Conservation (phyloP, 1,140 invertebrate species). For the Lasaia peninsularis region DNA sequence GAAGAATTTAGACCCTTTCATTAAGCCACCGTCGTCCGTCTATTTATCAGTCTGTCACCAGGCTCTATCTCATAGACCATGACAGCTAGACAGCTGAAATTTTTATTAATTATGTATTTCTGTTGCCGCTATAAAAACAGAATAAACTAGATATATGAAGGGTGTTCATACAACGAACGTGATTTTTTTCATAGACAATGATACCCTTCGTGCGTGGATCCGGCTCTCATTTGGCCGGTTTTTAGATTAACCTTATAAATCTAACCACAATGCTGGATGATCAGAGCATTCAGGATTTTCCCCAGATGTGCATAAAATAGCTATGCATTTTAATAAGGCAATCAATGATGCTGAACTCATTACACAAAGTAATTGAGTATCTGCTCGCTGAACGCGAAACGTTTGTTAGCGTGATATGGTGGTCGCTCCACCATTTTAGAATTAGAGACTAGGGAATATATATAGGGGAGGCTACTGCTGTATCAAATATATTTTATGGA, state of each 20-base stretch:
- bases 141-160: no score
- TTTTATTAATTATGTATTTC: no score
- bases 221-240: no score
- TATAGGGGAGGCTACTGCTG: neutral
- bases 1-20: no score
- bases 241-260: neutral
- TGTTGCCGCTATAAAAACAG: no score
- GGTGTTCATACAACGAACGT: no score
- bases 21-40: no score
- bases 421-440: neutral
- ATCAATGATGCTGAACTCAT: slow-evolving; percentile 25
- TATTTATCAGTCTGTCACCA: no score
- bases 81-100: no score
- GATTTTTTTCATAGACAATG: no score
- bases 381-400: slow-evolving; percentile 7
- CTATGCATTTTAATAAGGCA: slow-evolving; percentile 10
- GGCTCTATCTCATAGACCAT: no score
- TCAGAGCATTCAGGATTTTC: neutral
- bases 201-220: neutral
- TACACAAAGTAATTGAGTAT: slow-evolving; percentile 20
- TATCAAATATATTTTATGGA: no score
- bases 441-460: neutral
- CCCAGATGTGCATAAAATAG: slow-evolving; percentile 10
- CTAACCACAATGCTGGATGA: neutral
- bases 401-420: neutral